A percentile compares a stretch with the other conserved stretches of the same genome.
Evolutionary conservation across 2,113 vertebrate species (phyloP).

Genomic region (Spheniscus mendiculus): DNA sequence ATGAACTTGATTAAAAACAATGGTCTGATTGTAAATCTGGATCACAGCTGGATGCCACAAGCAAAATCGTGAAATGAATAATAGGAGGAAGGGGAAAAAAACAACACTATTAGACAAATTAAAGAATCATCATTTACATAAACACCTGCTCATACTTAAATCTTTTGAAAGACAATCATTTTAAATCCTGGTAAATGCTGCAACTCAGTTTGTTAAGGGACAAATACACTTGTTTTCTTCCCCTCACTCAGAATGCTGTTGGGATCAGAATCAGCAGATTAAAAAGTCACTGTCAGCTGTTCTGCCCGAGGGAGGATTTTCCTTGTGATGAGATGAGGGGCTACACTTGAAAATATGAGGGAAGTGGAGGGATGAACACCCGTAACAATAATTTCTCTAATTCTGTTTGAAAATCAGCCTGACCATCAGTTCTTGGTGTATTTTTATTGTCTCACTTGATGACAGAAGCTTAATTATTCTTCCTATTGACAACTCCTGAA

Average conservation of each 20-base stretch:
- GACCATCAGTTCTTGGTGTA: not conserved
- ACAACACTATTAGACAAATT: not conserved
- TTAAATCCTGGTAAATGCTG: not conserved
- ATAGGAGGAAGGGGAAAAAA: not conserved
- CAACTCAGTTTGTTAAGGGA: not conserved
- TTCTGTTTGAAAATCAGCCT: constrained; percentile 12
- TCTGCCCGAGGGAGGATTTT: constrained; percentile 16
- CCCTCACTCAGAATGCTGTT: not conserved
- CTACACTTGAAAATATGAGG: not conserved
- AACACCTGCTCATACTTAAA: constrained; percentile 36
- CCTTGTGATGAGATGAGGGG: not conserved
- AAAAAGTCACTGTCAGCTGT: not conserved
- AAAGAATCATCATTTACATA: constrained; percentile 42
- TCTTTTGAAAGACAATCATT: constrained; percentile 20
- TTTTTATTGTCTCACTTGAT: not conserved
- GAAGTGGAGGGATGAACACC: not conserved
- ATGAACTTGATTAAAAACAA: not conserved
- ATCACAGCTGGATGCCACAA: constrained; percentile 18
- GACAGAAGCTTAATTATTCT: constrained; percentile 15
- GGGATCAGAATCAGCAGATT: constrained; percentile 44
- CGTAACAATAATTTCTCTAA: not conserved
- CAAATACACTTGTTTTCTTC: not conserved
- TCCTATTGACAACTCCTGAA: not conserved
- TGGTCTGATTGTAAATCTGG: not conserved
- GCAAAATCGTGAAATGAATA: constrained; percentile 10